A percentile compares a stretch with the other conserved stretches of the same genome.
Conservation (phyloP, 2,888 invertebrate genomes). For the Auanema sp. region DNA sequence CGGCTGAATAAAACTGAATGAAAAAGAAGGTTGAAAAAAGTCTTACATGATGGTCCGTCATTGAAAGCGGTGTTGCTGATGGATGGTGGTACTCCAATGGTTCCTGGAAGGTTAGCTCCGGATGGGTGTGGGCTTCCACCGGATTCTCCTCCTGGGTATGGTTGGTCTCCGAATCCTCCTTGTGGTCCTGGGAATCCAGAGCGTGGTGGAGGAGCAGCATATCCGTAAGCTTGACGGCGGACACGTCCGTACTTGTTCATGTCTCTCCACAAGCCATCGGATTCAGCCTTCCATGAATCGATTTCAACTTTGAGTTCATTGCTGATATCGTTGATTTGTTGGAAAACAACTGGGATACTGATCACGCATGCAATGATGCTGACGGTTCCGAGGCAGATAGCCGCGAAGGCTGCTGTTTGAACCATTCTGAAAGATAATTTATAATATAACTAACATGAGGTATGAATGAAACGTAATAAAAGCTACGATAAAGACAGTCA, state of each 20-base stretch:
- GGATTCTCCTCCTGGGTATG: conserved; percentile 20
- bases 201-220: conserved; percentile 31
- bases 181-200: conserved; percentile 29
- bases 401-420: conserved; percentile 32
- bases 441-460: no score
- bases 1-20: conserved; percentile 4
- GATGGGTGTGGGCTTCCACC: conserved; percentile 18
- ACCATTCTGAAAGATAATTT: conserved; percentile 6
- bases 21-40: no score
- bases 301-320: conserved; percentile 47
- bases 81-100: not conserved
- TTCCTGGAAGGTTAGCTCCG: conserved; percentile 22
- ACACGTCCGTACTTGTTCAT: conserved; percentile 39
- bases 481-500: no score
- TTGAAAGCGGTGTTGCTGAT: conserved; percentile 14
- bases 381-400: conserved; percentile 37
- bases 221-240: conserved; percentile 42
- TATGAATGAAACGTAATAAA: no score
- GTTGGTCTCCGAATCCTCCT: conserved; percentile 21
- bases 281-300: conserved; percentile 41
- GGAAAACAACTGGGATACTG: conserved; percentile 36
- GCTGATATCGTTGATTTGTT: conserved; percentile 42
- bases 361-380: conserved; percentile 35
- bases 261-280: conserved; percentile 36
- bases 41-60: no score